Evolutionary conservation across 2,113 vertebrate genomes (phyloP), one percentile per base, ranked within the genome.

Genomic region (Suricata suricatta): DNA sequence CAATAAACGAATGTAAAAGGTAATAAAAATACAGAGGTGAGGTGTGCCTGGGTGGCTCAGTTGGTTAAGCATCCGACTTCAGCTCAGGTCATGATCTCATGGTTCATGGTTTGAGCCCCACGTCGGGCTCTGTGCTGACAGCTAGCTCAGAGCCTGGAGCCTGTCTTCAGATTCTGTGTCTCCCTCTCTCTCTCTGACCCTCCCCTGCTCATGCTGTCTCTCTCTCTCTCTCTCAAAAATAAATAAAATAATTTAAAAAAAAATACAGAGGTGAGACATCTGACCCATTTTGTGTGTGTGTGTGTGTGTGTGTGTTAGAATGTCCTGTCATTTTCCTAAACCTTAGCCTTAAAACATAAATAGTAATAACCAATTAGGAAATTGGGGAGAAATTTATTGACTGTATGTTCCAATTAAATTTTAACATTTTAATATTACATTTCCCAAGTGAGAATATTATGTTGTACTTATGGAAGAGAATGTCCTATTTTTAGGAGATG

Each of bases 341-440:
- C 11, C 27, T 88, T 88, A 54, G 7, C 69, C 41, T 87, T 80
- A 35, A 90, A 76, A 64, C 35, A n/a, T n/a, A 93, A 96, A 92
- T 77, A 77, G 13, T 76, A 54, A 63, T 38, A 93, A 44, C 44
- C 15, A 50, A 1, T 29, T 90, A 71, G 71, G 52, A 6, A 90
- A 52, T 21, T 88, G 29, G 29, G 47, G 68, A 83, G 57, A 95
- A 91, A 52, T 85, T 35, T 79, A 77, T n/a, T 12, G 14, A 68
- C 38, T 90, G 0, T 12, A 35, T 63, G 29, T 81, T 91, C 66
- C 35, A 83, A 90, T 96, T 71, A 88, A 82, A 77, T 50, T 90
- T 74, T 81, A 90, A 88, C 77, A 92, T 77, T 87, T 94, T 71
- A 50, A n/a, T 93, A 77, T 52, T 76, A 82, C 81, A 44, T 91